Evolutionary conservation across 35 echinoderm and acorn worm genomes (phyloP), one percentile per base, ranked within the genome.

Genomic region (Eucidaris tribuloides): DNA sequence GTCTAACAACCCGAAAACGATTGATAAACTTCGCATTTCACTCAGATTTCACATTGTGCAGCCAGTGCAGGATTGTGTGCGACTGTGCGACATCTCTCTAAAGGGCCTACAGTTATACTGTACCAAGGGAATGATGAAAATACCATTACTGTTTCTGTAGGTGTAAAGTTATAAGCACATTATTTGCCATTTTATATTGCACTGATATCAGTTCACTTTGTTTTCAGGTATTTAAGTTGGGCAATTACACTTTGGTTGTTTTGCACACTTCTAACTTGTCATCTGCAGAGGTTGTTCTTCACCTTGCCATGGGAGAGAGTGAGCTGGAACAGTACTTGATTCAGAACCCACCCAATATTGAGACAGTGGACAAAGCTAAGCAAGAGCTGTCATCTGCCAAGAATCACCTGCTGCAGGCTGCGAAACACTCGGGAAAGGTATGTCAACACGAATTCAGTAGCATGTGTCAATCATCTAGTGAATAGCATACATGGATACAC

Each of bases 251-350:
- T 19, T 54, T 22, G 22, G 22, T 59, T 19, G n/a, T n/a, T 59
- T 20, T 59, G 56, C n/a, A n/a, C n/a, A n/a, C n/a, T 15, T 18
- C 30, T 5, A 4, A 28, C 56, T n/a, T 5, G 5, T 27, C 15
- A 27, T 80, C 13, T 32, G 45, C 63, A 99, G 96, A 99, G 56
- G 65, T 79, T 42, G 42, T 99, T 3, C 42, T 83, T 29, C 91
- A 99, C 85, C 58, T 99, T 46, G 90, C 88, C 4, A 58, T 76
- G 24, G 96, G 96, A 58, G 96, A 99, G 64, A 77, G 82, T 70
- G 60, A 82, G 45, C 62, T 99, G 50, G 96, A 99, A 71, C 29
- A 77, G 24, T 90, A 93, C 59, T 50, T 99, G 6, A 46, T 93
- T 14, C 83, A 93, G 46, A 58, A 93, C 64, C 90, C 90, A 17